Percentiles rank a stretch among this genome's conserved stretches.
Evolutionary conservation across 2,113 vertebrate genomes (phyloP).

Genomic region (Poeciliopsis prolifica): DNA sequence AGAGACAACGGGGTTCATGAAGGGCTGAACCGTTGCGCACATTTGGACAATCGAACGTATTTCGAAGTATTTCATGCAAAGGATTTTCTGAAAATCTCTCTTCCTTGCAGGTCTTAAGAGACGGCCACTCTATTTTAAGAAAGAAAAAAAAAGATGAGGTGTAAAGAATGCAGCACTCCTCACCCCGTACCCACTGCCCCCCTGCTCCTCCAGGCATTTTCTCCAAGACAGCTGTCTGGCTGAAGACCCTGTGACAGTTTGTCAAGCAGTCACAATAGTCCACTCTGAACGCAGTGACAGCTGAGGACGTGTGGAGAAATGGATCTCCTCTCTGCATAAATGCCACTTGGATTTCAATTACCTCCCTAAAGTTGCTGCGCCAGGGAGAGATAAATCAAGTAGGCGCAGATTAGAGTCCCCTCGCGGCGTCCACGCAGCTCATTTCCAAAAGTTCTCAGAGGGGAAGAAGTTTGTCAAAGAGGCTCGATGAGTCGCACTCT

Average conservation of each 20-base stretch:
- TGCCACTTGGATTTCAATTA: conserved; percentile 72
- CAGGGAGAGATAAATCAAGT: conserved; percentile 63
- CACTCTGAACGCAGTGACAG: conserved; percentile 69
- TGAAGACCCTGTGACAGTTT: conserved; percentile 69
- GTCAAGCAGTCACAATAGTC: conserved; percentile 72
- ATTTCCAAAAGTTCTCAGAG: conserved; percentile 54
- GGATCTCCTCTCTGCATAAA: conserved; percentile 64
- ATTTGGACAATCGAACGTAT: not conserved
- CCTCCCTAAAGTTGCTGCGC: conserved; percentile 51
- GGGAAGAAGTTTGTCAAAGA: conserved; percentile 47
- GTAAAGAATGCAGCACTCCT: conserved; percentile 64
- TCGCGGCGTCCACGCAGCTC: conserved; percentile 36
- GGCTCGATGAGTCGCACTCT: conserved; percentile 37
- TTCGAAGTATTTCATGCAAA: not conserved
- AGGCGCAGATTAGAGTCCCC: conserved; percentile 52
- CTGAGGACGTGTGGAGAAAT: conserved; percentile 71
- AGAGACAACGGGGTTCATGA: conserved; percentile 31
- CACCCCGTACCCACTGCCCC: conserved; percentile 13
- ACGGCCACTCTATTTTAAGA: conserved; percentile 52
- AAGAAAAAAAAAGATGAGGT: conserved; percentile 57
- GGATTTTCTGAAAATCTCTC: conserved; percentile 11
- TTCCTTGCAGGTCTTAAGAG: conserved; percentile 21
- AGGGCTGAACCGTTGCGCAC: conserved; percentile 24
- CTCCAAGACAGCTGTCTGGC: conserved; percentile 71
- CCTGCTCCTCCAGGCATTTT: conserved; percentile 42